Percentiles rank a stretch among this genome's conserved stretches.
Conservation (phyloP, 35 echinoderm and acorn worm species). For the Stichopus chloronotus region DNA sequence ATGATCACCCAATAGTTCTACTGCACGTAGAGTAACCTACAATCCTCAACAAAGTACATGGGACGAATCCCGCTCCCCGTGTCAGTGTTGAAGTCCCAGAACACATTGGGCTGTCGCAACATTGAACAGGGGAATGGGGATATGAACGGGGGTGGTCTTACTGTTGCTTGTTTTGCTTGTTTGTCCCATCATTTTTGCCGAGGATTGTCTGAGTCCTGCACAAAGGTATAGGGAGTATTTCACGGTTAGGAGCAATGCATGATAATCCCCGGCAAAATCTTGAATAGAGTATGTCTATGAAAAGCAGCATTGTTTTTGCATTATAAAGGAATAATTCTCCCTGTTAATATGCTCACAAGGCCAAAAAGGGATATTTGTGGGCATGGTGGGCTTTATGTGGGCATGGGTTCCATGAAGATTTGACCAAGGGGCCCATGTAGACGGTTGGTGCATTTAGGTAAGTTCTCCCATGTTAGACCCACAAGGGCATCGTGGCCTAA, state of each 20-base stretch:
- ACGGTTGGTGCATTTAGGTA: no score
- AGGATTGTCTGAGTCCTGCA: constrained; percentile 2
- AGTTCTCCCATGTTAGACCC: neutral
- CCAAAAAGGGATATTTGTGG: no score
- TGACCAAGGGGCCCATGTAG: neutral
- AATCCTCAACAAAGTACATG: constrained; percentile 14
- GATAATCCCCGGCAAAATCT: no score
- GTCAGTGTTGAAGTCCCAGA: neutral
- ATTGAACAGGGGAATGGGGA: neutral
- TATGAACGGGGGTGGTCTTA: neutral
- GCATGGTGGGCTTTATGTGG: neutral
- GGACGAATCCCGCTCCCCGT: neutral
- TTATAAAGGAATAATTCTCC: no score
- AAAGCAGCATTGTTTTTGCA: no score
- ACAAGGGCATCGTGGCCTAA: neutral
- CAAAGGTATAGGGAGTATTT: neutral
- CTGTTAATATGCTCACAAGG: no score
- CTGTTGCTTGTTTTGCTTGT: constrained; percentile 3
- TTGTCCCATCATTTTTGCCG: constrained; percentile 24
- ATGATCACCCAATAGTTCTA: no score
- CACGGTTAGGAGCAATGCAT: neutral
- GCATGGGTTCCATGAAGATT: neutral
- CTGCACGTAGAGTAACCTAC: neutral
- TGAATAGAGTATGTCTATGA: no score
- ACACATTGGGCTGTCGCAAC: neutral